phyloP scores from a whole-genome alignment of 2,113 vertebrate genomes.

The Menura novaehollandiae region DNA sequence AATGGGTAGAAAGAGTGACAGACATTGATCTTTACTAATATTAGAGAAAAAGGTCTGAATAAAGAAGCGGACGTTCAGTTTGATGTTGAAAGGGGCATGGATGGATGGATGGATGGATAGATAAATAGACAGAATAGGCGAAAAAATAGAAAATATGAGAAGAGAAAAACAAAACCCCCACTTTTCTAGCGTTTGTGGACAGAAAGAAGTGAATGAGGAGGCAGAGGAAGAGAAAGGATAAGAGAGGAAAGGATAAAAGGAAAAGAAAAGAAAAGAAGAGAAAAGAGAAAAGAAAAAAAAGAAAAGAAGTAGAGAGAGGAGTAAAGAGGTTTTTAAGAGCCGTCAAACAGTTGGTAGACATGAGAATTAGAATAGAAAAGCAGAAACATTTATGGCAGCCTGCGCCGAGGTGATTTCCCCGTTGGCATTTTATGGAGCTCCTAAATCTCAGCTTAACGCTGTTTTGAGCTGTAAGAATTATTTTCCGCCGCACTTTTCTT shows the following conservation, averaged over 20 bases:
- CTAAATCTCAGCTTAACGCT: neutral
- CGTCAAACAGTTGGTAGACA: constrained; percentile 7
- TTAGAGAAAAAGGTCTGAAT: neutral
- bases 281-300: neutral
- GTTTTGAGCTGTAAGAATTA: neutral
- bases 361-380: constrained; percentile 26
- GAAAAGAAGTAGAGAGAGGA: neutral
- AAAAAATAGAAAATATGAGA: neutral
- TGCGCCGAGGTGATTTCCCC: neutral
- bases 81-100: neutral
- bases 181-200: neutral
- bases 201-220: neutral
- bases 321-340: neutral
- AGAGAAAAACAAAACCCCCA: neutral
- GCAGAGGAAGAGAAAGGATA: neutral
- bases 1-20: neutral
- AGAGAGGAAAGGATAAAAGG: neutral
- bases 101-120: neutral
- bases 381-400: constrained; percentile 11
- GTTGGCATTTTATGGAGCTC: neutral
- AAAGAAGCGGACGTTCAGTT: neutral
- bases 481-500: neutral
- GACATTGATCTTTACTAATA: neutral
- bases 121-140: neutral
- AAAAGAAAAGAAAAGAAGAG: neutral